phyloP scores from a whole-genome alignment of 2,797 vertebrate species.

The Iguana delicatissima region DNA sequence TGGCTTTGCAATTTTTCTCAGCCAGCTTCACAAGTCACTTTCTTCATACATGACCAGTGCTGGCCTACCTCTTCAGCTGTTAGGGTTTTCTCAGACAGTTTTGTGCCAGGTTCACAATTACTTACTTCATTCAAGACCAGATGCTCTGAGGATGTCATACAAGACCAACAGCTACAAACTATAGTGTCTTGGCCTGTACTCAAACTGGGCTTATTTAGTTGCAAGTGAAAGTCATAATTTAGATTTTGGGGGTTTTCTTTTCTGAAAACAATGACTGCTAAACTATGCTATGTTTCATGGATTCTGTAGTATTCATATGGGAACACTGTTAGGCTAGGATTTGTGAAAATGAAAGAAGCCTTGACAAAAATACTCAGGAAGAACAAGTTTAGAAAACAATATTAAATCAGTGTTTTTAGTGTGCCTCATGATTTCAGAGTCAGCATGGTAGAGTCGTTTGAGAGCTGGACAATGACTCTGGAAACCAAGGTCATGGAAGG shows the following conservation, averaged over 20 bases:
- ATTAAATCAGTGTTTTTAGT: not conserved
- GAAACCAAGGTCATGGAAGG: too few species aligned
- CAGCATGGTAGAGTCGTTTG: too few species aligned
- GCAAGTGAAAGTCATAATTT: too few species aligned
- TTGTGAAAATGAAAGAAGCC: not conserved
- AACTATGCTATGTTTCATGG: too few species aligned
- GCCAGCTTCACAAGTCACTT: not conserved
- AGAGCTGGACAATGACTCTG: too few species aligned
- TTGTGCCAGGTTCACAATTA: not conserved
- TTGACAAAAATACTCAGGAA: not conserved
- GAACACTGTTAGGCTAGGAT: not conserved
- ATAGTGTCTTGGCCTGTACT: too few species aligned
- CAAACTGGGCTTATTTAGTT: too few species aligned
- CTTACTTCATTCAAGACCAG: not conserved
- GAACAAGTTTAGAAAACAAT: not conserved
- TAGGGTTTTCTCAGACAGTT: not conserved
- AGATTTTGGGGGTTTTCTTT: not conserved
- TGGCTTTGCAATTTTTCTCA: not conserved
- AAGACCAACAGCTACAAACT: too few species aligned
- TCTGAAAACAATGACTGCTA: not conserved
- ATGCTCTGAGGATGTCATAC: too few species aligned
- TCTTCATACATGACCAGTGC: not conserved
- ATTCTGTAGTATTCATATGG: not conserved
- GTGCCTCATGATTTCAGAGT: not conserved
- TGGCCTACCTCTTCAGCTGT: too few species aligned